A percentile compares a stretch with the other conserved stretches of the same genome.
Evolutionary conservation across 2,797 vertebrate species (phyloP).

Genomic region (Huso huso): DNA sequence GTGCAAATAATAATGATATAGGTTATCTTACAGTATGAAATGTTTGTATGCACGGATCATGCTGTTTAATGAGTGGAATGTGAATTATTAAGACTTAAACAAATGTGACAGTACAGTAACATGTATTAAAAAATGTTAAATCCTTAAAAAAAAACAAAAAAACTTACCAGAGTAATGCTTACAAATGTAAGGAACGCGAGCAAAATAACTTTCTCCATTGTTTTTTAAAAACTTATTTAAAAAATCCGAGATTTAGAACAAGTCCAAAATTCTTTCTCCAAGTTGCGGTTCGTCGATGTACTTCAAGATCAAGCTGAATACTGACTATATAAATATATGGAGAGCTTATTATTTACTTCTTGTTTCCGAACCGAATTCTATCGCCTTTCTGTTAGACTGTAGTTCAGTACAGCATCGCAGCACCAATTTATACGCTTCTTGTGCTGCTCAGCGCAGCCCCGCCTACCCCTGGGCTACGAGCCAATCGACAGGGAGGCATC

Average conservation of each 20-base stretch:
- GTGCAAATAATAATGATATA: neutral
- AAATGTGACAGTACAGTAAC: slow-evolving; percentile 18
- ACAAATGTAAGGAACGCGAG: slow-evolving; percentile 34
- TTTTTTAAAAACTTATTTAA: slow-evolving; percentile 13
- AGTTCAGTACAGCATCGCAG: slow-evolving; percentile 23
- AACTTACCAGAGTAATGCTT: slow-evolving; percentile 48
- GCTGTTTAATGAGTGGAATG: neutral
- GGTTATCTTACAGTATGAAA: neutral
- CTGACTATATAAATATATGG: too few species aligned
- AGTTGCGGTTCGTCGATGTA: neutral
- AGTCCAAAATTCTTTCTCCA: slow-evolving; percentile 1
- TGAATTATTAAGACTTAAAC: neutral
- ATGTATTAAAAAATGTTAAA: slow-evolving; percentile 8
- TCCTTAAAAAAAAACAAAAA: slow-evolving; percentile 1
- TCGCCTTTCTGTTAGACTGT: slow-evolving; percentile 29
- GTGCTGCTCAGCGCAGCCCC: slow-evolving; percentile 30
- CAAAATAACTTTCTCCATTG: slow-evolving; percentile 50
- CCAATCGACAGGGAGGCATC: slow-evolving; percentile 49
- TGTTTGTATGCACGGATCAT: neutral
- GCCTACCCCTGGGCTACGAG: slow-evolving; percentile 31
- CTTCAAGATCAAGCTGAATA: neutral
- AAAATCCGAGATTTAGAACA: neutral
- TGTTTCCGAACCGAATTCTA: too few species aligned
- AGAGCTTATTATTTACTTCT: neutral
- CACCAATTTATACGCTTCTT: slow-evolving; percentile 45